phyloP scores from a whole-genome alignment of 2,113 vertebrate species.

The Notechis scutatus region DNA sequence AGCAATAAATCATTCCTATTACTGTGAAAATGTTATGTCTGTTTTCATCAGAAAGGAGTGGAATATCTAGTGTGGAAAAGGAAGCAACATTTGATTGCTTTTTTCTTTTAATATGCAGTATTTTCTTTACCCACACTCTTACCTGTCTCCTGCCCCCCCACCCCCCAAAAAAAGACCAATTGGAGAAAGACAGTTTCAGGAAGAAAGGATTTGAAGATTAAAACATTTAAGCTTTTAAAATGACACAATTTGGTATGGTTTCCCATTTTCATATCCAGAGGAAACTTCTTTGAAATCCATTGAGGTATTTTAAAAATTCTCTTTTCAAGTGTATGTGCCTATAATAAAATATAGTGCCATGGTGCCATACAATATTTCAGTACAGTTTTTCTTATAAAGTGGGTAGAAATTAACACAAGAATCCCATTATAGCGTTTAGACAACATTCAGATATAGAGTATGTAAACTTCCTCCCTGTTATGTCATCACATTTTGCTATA shows the following conservation, averaged over 20 bases:
- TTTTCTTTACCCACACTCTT: background rate
- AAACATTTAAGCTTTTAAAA: background rate
- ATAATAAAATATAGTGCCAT: background rate
- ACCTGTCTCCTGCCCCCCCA: too few species aligned
- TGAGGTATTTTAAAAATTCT: background rate
- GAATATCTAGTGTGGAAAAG: conserved; percentile 32
- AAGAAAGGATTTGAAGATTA: background rate
- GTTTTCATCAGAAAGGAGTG: conserved; percentile 19
- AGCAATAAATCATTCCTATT: background rate
- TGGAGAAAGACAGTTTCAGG: background rate
- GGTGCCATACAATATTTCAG: background rate
- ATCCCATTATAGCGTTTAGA: background rate
- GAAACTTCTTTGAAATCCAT: background rate
- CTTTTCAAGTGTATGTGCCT: background rate
- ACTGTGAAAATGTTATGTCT: background rate
- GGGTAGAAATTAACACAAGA: background rate
- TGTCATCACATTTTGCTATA: background rate
- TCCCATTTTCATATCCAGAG: background rate
- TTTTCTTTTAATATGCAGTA: too few species aligned
- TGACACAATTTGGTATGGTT: background rate
- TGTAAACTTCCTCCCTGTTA: background rate
- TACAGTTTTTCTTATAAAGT: background rate
- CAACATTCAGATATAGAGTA: background rate
- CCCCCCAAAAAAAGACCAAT: background rate
- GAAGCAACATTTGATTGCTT: too few species aligned